phyloP scores from a whole-genome alignment of 92 coral and sea anemone species.

The Phenganax stokvisi region DNA sequence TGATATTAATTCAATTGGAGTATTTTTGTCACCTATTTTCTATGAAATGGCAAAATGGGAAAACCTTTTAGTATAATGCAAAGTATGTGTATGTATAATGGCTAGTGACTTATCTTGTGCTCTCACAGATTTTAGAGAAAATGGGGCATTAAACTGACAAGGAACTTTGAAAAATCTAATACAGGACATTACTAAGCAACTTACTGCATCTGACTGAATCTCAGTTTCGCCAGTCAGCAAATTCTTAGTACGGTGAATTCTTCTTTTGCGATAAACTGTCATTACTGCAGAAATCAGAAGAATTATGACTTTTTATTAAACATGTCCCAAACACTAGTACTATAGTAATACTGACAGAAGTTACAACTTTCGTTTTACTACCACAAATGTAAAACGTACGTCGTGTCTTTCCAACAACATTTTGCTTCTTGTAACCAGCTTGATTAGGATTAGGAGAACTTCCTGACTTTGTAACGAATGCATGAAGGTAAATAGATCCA shows the following conservation, averaged over 20 bases:
- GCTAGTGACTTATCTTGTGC: no score
- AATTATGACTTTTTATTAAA: neutral
- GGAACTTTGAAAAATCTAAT: no score
- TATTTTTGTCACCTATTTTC: conserved; percentile 56
- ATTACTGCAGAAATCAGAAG: conserved; percentile 48
- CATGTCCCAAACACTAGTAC: no score
- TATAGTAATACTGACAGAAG: no score
- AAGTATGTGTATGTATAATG: neutral
- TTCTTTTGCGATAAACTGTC: conserved; percentile 78
- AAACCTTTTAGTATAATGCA: neutral
- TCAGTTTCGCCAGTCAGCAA: conserved; percentile 81
- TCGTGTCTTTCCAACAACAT: conserved; percentile 70
- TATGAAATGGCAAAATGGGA: conserved; percentile 17
- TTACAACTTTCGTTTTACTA: no score
- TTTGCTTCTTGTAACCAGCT: conserved; percentile 63
- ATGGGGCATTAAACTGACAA: no score
- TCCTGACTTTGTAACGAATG: conserved; percentile 63
- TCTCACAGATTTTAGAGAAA: no score
- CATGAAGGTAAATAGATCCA: conserved; percentile 88
- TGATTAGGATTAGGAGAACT: conserved; percentile 66
- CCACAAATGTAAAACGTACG: conserved; percentile 50
- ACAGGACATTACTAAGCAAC: neutral
- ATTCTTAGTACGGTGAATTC: conserved; percentile 84
- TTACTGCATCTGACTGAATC: conserved; percentile 53
- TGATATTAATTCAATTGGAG: conserved; percentile 64